Evolutionary conservation across 2,888 invertebrate genomes (phyloP).

Genomic region (Ennomos quercinarius): DNA sequence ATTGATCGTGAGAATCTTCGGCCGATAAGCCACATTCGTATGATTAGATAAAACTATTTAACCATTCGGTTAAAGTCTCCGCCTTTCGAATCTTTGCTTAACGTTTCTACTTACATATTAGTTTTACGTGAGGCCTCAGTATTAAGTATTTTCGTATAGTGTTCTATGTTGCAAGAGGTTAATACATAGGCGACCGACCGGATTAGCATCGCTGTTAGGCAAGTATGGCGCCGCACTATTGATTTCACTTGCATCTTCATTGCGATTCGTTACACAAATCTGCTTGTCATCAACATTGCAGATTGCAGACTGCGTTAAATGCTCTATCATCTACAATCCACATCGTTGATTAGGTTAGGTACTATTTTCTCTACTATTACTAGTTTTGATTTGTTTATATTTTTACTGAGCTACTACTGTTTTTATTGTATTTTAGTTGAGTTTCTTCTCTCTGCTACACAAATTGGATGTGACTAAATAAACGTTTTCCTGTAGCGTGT

Average conservation of each 20-base stretch:
- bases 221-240: constrained; percentile 46
- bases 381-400: neutral
- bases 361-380: neutral
- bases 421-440: no score
- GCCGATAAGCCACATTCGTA: constrained; percentile 49
- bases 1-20: constrained; percentile 59
- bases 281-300: constrained; percentile 28
- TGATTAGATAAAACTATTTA: constrained; percentile 54
- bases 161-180: constrained; percentile 57
- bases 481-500: neutral
- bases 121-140: constrained; percentile 9
- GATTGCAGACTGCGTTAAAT: constrained; percentile 9
- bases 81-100: constrained; percentile 25
- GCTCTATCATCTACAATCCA: neutral
- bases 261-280: constrained; percentile 26
- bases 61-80: constrained; percentile 4
- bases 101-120: constrained; percentile 13
- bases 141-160: constrained; percentile 32
- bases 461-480: no score
- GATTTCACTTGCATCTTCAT: constrained; percentile 45
- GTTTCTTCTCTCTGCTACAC: no score
- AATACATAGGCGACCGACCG: constrained; percentile 58
- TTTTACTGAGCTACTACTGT: no score
- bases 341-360: no score
- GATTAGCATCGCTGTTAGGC: constrained; percentile 48